A percentile compares a stretch with the other conserved stretches of the same genome.
phyloP scores from a whole-genome alignment of 2,888 invertebrate species.

The Xanthorhoe designata region DNA sequence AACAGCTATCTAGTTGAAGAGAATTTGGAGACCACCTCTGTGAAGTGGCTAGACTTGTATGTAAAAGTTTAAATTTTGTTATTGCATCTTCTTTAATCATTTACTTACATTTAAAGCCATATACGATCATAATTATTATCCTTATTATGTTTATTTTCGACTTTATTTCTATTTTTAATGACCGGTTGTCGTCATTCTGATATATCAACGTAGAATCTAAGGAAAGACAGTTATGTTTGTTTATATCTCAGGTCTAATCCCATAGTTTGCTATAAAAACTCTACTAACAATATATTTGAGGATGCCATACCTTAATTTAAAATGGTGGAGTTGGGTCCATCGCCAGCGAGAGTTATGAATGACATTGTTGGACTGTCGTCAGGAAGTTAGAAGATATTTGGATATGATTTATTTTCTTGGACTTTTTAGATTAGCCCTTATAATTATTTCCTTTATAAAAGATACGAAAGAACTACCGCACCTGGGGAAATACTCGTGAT shows the following conservation, averaged over 20 bases:
- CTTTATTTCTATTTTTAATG: background rate
- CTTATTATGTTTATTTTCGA: background rate
- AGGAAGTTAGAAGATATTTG: conserved; percentile 7
- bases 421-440: too few species aligned
- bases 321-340: conserved; percentile 28
- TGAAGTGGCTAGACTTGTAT: background rate
- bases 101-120: background rate
- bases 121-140: background rate
- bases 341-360: conserved; percentile 41
- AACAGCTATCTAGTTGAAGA: background rate
- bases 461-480: too few species aligned
- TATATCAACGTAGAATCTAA: background rate
- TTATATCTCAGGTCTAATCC: conserved; percentile 5
- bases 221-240: background rate
- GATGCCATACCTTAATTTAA: conserved; percentile 29
- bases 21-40: conserved; percentile 9
- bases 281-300: conserved; percentile 16
- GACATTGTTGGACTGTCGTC: conserved; percentile 30
- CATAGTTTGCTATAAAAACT: conserved; percentile 20
- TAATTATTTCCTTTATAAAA: too few species aligned
- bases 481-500: too few species aligned
- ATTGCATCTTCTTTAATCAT: background rate
- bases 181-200: background rate
- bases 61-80: background rate
- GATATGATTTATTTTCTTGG: conserved; percentile 7